A percentile compares a stretch with the other conserved stretches of the same genome.
Evolutionary conservation across 2,888 invertebrate genomes (phyloP).

Genomic region (Eilema caniola): DNA sequence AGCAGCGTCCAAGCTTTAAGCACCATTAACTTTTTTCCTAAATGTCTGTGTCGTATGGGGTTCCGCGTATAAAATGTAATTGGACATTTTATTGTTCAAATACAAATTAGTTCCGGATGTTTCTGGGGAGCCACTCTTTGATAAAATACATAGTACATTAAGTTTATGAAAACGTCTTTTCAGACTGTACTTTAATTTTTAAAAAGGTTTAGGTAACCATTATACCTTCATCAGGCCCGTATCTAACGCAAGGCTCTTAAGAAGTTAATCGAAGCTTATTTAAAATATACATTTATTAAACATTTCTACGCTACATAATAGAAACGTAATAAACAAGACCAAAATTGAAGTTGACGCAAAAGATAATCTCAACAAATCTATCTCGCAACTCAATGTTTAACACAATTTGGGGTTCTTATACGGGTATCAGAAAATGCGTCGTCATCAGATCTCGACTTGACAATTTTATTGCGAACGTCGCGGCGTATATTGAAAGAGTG

Average conservation of each 20-base stretch:
- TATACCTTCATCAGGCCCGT: background rate
- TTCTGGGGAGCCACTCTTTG: conserved; percentile 34
- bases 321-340: background rate
- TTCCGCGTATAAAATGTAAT: conserved; percentile 69
- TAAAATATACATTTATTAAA: too few species aligned
- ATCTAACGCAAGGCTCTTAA: background rate
- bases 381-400: conserved; percentile 46
- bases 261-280: background rate
- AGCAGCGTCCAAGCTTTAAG: conserved; percentile 83
- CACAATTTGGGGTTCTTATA: conserved; percentile 51
- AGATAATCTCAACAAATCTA: conserved; percentile 42
- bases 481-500: conserved; percentile 69
- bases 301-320: background rate
- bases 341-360: conserved; percentile 10
- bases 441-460: conserved; percentile 79
- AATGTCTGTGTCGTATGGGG: conserved; percentile 76
- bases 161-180: background rate
- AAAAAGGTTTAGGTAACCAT: background rate
- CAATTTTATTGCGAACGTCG: conserved; percentile 78
- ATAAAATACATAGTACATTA: conserved; percentile 12
- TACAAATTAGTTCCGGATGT: conserved; percentile 68
- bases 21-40: conserved; percentile 85
- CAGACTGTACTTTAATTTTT: background rate
- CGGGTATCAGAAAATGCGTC: conserved; percentile 70
- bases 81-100: conserved; percentile 73